Evolutionary conservation across 2,888 invertebrate genomes (phyloP).

Genomic region (Ochropleura plecta): DNA sequence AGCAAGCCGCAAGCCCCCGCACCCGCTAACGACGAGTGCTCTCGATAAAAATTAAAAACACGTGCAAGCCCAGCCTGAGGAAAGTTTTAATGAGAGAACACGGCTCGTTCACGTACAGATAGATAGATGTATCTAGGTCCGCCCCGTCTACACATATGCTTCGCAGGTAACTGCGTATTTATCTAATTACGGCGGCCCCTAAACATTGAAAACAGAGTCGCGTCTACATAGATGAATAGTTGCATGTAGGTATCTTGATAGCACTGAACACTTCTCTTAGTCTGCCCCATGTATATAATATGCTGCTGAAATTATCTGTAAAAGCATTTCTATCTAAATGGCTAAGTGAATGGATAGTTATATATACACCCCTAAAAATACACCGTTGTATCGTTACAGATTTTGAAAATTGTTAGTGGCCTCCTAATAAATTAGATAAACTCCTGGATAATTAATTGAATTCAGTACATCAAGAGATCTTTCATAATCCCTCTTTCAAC

Average conservation of each 20-base stretch:
- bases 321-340: not conserved
- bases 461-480: not conserved
- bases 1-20: slow-evolving; percentile 73
- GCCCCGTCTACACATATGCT: slow-evolving; percentile 37
- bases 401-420: not conserved
- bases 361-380: not conserved
- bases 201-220: slow-evolving; percentile 35
- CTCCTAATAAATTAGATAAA: no score
- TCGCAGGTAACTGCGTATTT: slow-evolving; percentile 45
- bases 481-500: not conserved
- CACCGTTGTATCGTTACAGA: not conserved
- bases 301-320: not conserved
- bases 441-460: not conserved
- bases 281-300: not conserved
- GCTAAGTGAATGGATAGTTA: not conserved
- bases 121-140: slow-evolving; percentile 67
- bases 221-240: not conserved
- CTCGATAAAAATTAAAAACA: slow-evolving; percentile 91
- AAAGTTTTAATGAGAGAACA: slow-evolving; percentile 90
- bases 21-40: slow-evolving; percentile 88
- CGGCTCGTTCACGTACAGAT: slow-evolving; percentile 79
- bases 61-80: slow-evolving; percentile 90
- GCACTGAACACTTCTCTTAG: no score
- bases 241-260: not conserved
- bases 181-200: slow-evolving; percentile 50